Base-by-base conservation (phyloP, 1,140 invertebrate genomes). In the Musca domestica region DNA sequence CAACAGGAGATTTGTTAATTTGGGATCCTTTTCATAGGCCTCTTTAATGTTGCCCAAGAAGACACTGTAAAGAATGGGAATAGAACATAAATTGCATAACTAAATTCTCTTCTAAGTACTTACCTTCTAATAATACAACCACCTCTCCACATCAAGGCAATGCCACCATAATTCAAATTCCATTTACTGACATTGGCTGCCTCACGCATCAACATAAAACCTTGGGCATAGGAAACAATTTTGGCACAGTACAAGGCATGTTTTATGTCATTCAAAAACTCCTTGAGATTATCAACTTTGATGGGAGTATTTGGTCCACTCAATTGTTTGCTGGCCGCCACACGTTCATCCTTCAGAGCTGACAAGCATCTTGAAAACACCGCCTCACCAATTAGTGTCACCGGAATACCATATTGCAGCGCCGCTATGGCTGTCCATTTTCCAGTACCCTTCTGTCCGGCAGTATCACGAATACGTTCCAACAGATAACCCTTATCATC, bases 91-190 rank as follows among this genome's bases (percentile, higher is more conserved):
- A 46, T 61, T 23, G 14, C 20, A 68, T 9, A n/a, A 49, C 30
- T 23, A 47, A 17, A 41, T 41, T 41, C 12, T 41, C 9, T 5
- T 47, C 14, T 48, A 10, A 30, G 0, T n/a, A 66, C 25, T 49
- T 80, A 90, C 89, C 91, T 97, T 79, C 96, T 88, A 77, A 99
- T 99, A 77, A 99, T 99, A 81, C 98, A 99, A 34, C 98, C 98
- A 22, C 98, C 98, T 72, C 98, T 87, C 98, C 98, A 99, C 98
- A 99, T 99, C 0, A 99, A 84, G 15, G 98, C 98, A 75, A 99
- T 98, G 46, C 93, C 94, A 58, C 98, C 98, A 77, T 98, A 98
- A 83, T 99, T 99, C 15, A 99, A 85, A 67, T 96, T 91, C 98
- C 98, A 99, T 0, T 90, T 88, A 73, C 96, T 91, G 67, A 91